Evolutionary conservation across 2,888 invertebrate genomes (phyloP), one percentile per base, ranked within the genome.

Genomic region (Netelia virgata): DNA sequence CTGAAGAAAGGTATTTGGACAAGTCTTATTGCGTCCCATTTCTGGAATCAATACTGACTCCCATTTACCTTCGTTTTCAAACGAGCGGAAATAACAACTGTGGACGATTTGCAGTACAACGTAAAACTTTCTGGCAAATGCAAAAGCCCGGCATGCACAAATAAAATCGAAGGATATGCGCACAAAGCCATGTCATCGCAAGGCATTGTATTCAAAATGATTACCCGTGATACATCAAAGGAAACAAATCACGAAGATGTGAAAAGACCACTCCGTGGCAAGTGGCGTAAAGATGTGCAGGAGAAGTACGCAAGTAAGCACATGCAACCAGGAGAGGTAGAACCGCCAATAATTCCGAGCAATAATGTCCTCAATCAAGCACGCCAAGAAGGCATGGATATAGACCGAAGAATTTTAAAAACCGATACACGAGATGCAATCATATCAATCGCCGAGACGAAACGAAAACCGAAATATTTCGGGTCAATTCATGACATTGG

Each of bases 61-160:
- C 61, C 59, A 14, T 87, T 82, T 64, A 80, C 86, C n/a, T 87
- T 83, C 50, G 23, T 83, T 55, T 72, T 61, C 50, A 79, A 79
- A 72, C 59, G 72, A 36, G 72, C 72, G 43, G 59, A 57, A 10
- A 47, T 72, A 55, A 47, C 36, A 20, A 16, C 36, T 8, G 16
- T 20, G 0, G 57, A 6, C 8, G 43, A 43, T 36, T 11, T 8
- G 8, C 1, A 14, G 10, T n/a, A 57, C 47, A 55, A 41, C 6
- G 36, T 79, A 1, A 18, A 43, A 36, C 43, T 79, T 36, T 9
- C 9, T 8, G 79, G 79, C 14, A 1, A 50, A 63, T 81, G 81
- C 41, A 81, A 47, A 53, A 74, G 47, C 18, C 41, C 28, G 20
- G 11, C 63, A 23, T 81, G 81, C 36, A 47, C 57, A 1, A 81